Percentiles rank a stretch among this genome's conserved stretches.
These are phyloP conservation scores for Bombus fervidus DNA, from an alignment of 1,140 invertebrate species.

Conservation along the genomic window DNA sequence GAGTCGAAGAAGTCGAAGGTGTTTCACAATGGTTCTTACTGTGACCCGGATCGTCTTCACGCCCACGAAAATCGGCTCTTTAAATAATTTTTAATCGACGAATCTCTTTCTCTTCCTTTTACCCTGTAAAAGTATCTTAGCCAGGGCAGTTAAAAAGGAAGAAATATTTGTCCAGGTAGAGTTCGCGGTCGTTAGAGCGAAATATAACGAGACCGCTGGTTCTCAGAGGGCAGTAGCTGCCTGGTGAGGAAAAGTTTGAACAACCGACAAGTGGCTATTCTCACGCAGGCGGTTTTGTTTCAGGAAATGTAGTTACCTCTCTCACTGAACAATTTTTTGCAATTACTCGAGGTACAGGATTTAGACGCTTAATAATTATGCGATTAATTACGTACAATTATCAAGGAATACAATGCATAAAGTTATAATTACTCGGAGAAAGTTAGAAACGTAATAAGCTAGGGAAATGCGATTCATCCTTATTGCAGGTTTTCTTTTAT, in stretches of 20 bases:
- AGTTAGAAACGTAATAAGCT: too few species aligned
- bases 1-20: not conserved
- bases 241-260: not conserved
- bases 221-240: slow-evolving; percentile 56
- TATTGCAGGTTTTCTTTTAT: not conserved
- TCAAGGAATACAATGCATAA: too few species aligned
- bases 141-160: not conserved
- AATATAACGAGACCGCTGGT: not conserved
- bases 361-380: too few species aligned
- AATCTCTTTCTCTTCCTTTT: not conserved
- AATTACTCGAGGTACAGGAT: too few species aligned
- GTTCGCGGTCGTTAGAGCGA: not conserved
- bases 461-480: too few species aligned
- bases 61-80: slow-evolving; percentile 9
- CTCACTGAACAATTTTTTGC: too few species aligned
- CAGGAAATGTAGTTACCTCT: too few species aligned
- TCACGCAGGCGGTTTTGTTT: too few species aligned
- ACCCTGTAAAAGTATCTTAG: too few species aligned
- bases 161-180: not conserved
- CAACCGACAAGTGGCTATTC: not conserved
- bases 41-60: not conserved
- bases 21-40: not conserved
- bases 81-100: not conserved
- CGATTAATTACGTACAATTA: too few species aligned
- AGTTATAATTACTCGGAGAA: too few species aligned